Percentiles rank a stretch among this genome's conserved stretches.
Conservation (phyloP, 2,888 invertebrate genomes). For the Yponomeuta sedellus region DNA sequence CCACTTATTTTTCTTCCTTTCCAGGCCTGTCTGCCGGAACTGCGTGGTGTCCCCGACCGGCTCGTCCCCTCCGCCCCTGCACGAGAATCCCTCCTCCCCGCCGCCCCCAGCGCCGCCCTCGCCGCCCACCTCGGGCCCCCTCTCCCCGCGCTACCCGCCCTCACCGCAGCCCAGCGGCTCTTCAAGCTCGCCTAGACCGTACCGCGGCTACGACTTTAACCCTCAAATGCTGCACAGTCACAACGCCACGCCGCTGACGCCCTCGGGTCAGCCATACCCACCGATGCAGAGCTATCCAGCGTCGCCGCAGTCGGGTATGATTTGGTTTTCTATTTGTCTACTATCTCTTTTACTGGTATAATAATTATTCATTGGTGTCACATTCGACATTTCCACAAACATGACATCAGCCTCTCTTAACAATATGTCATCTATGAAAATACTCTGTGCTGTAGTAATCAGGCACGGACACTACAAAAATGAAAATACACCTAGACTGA, state of each 20-base stretch:
- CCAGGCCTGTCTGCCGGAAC: constrained; percentile 89
- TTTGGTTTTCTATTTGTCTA: constrained; percentile 32
- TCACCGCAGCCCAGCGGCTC: constrained; percentile 56
- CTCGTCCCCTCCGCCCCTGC: constrained; percentile 60
- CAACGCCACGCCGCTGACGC: constrained; percentile 44
- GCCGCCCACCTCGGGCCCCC: constrained; percentile 49
- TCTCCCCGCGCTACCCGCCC: constrained; percentile 46
- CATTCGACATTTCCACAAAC: too few relatives aligned
- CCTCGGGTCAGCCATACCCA: constrained; percentile 25
- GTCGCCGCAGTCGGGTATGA: constrained; percentile 66
- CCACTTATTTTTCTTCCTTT: constrained; percentile 24
- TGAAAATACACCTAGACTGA: too few relatives aligned
- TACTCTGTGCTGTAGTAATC: too few relatives aligned
- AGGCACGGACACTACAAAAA: too few relatives aligned
- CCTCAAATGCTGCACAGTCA: constrained; percentile 43
- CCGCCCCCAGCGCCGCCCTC: constrained; percentile 59
- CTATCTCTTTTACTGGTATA: too few relatives aligned
- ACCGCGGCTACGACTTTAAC: constrained; percentile 35
- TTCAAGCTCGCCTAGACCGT: constrained; percentile 18
- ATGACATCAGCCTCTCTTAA: too few relatives aligned
- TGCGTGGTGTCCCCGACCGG: constrained; percentile 80
- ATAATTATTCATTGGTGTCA: too few relatives aligned
- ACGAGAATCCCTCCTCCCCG: constrained; percentile 53
- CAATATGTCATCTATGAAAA: too few relatives aligned
- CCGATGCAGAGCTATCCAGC: constrained; percentile 55